phyloP scores from a whole-genome alignment of 2,113 vertebrate genomes.

The Rafetus swinhoei region DNA sequence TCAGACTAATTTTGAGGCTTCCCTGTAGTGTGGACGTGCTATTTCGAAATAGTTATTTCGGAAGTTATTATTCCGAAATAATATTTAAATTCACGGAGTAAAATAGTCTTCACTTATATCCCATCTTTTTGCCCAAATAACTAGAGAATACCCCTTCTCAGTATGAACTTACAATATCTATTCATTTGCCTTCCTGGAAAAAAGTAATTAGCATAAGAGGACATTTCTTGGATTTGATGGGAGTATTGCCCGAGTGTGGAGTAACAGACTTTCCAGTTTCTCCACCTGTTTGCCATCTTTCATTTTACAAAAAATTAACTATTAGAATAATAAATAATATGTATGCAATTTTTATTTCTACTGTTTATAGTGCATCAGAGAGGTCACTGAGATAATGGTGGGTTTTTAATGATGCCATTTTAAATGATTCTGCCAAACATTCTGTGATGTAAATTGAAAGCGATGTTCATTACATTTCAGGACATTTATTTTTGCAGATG shows the following conservation, averaged over 20 bases:
- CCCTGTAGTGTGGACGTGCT: too few relatives aligned
- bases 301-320: background rate
- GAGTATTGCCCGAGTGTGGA: background rate
- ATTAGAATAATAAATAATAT: background rate
- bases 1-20: too few relatives aligned
- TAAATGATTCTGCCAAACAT: background rate
- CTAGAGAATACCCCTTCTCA: background rate
- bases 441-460: background rate
- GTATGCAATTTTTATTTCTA: background rate
- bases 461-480: background rate
- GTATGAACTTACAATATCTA: background rate
- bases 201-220: background rate
- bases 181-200: background rate
- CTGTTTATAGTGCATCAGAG: background rate
- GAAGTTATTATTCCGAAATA: too few relatives aligned
- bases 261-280: background rate
- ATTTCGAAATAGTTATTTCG: too few relatives aligned
- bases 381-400: background rate
- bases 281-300: background rate
- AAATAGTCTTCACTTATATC: background rate
- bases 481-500: constrained; percentile 77
- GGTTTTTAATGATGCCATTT: background rate
- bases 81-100: too few relatives aligned
- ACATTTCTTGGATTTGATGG: background rate
- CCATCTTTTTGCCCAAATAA: background rate